Base-by-base conservation (phyloP, 2,797 vertebrate species). In the Lepilemur septentrionalis region DNA sequence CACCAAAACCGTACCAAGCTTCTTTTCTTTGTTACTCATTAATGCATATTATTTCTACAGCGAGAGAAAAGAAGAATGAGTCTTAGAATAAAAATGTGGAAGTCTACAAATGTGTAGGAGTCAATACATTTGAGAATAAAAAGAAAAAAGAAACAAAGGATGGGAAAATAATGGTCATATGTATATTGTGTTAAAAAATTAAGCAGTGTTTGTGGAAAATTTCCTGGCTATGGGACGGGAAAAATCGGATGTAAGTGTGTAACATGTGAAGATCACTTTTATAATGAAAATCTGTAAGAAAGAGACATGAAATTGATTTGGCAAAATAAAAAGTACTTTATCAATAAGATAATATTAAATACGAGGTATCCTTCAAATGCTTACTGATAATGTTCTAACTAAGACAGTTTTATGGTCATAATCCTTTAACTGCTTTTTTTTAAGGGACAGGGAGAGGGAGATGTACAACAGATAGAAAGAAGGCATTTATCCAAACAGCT, bases 251-350 rank as follows among this genome's bases (percentile, higher is more conserved):
- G 41, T 63, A 79, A 86, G 91, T 59, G 55, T 73, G 48, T 82
- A 73, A 93, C 86, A 73, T 32, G 48, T 84, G 89, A 89, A 85
- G 78, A 93, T 72, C n/a, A 61, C 55, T 93, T 79, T 94, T 95
- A 73, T 72, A 96, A 95, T 65, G 55, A 85, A 94, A 97, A 80
- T 78, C 52, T 90, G 67, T 72, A 35, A 84, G 82, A 65, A 88
- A 92, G 86, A 97, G 85, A 93, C 43, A 84, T 0, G 55, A 82
- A 95, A 75, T 73, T 81, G n/a, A 78, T 93, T 88, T 81, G 38
- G 82, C 65, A 70, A 92, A 94, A 80, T 55, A 88, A 83, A 76
- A 83, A 80, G 30, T 30, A 65, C 59, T 79, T 93, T 87, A 46
- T 20, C 50, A 80, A 23, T 67, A 88, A 87, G 72, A 35, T 25